phyloP scores from a whole-genome alignment of 2,888 invertebrate species.

The Spisula subtruncata region DNA sequence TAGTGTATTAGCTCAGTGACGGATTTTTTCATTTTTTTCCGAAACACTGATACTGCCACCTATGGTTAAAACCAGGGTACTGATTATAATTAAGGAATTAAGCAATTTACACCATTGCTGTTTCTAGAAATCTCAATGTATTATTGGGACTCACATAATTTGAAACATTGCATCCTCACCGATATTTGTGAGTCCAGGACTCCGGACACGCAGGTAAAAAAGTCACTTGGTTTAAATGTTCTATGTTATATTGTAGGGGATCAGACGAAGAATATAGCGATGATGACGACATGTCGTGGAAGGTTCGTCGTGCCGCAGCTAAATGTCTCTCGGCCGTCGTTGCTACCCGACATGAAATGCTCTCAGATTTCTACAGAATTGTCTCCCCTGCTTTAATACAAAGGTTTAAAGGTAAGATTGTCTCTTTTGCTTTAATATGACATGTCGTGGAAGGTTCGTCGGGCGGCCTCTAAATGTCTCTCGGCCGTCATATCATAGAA shows the following conservation, averaged over 20 bases:
- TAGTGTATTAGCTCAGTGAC: no score
- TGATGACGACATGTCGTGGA: constrained; percentile 99
- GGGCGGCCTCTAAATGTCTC: constrained; percentile 98
- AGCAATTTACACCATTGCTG: no score
- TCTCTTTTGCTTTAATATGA: constrained; percentile 98
- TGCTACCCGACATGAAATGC: constrained; percentile 95
- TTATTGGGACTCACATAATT: no score
- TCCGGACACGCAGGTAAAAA: no score
- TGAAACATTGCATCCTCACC: no score
- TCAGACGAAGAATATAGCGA: constrained; percentile 98
- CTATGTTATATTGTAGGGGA: constrained; percentile 73
- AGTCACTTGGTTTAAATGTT: not conserved
- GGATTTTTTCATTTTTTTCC: no score
- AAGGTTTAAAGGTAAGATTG: constrained; percentile 95
- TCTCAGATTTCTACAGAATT: constrained; percentile 95
- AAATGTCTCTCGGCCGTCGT: constrained; percentile 99
- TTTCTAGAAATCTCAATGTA: no score
- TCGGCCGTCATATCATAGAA: constrained; percentile 99
- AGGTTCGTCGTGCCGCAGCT: constrained; percentile 96
- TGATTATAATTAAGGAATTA: no score
- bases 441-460: constrained; percentile 98
- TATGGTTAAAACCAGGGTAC: no score
- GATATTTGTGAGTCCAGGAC: no score
- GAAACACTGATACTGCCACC: no score
- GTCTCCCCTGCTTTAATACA: constrained; percentile 97